phyloP scores from a whole-genome alignment of 2,113 vertebrate genomes.

The Oenanthe melanoleuca region DNA sequence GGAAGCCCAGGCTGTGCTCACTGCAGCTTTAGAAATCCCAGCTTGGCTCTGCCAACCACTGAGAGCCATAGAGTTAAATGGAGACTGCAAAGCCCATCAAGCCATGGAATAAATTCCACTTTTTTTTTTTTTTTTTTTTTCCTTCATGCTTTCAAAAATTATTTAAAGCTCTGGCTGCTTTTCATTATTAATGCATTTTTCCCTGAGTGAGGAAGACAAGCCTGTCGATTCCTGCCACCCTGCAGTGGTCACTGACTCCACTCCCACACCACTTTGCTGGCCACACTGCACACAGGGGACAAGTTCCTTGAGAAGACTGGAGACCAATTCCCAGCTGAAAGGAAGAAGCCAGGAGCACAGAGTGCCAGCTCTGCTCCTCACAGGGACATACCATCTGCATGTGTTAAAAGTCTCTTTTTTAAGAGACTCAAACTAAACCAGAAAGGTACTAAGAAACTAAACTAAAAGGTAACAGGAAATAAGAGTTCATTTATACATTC shows the following conservation, averaged over 20 bases:
- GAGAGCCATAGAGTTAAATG: background rate
- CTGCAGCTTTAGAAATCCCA: background rate
- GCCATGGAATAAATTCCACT: background rate
- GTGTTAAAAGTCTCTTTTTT: background rate
- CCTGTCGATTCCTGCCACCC: background rate
- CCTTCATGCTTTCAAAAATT: background rate
- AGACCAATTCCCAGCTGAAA: background rate
- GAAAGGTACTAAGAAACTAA: background rate
- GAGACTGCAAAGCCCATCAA: background rate
- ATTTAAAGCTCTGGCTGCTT: background rate
- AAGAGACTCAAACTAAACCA: background rate
- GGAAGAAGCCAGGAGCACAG: background rate
- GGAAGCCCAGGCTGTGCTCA: background rate
- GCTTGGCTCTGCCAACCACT: background rate
- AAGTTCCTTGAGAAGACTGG: rapidly evolving
- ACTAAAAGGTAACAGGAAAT: background rate
- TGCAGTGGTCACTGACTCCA: background rate
- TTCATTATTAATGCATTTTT: background rate
- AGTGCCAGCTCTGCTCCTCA: background rate
- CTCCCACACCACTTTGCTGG: background rate
- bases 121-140: too few relatives aligned
- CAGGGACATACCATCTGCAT: background rate
- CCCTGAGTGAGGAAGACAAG: background rate
- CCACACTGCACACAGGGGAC: rapidly evolving
- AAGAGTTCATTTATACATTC: background rate